These are phyloP conservation scores for Apistogramma diplotaenia DNA, from an alignment of 2,113 vertebrate species.

Conservation along the genomic window DNA sequence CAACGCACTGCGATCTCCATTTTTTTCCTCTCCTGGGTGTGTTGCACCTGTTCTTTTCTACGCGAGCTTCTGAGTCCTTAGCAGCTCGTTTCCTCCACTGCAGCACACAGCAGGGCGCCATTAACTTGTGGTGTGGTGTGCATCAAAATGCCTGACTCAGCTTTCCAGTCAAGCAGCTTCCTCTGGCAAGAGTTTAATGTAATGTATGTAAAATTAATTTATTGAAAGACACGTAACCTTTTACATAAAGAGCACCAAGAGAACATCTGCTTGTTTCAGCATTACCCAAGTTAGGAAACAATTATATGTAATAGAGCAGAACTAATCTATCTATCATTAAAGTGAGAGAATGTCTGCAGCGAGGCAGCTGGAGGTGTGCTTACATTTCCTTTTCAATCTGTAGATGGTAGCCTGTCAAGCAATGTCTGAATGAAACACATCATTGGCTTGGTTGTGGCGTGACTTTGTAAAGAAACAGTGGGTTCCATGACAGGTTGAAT, in stretches of 20 bases:
- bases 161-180: conserved; percentile 6
- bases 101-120: conserved; percentile 5
- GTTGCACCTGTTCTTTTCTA: conserved; percentile 39
- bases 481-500: conserved; percentile 24
- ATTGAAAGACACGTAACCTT: conserved; percentile 4
- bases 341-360: neutral
- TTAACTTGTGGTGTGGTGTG: neutral
- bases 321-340: neutral
- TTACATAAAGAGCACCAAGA: neutral
- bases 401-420: neutral
- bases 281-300: neutral
- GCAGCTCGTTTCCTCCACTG: neutral
- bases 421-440: conserved; percentile 11
- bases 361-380: conserved; percentile 2
- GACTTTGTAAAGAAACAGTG: neutral
- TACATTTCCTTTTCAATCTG: conserved; percentile 5
- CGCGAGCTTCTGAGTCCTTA: conserved; percentile 1
- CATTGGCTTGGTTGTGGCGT: conserved; percentile 10
- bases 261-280: conserved; percentile 12
- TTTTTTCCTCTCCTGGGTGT: conserved; percentile 14
- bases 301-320: neutral
- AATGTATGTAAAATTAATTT: neutral
- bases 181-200: neutral
- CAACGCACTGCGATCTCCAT: neutral
- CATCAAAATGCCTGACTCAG: neutral